These are phyloP conservation scores for Varanus salvator DNA, from an alignment of 2,113 vertebrate genomes.

Conservation along the genomic window DNA sequence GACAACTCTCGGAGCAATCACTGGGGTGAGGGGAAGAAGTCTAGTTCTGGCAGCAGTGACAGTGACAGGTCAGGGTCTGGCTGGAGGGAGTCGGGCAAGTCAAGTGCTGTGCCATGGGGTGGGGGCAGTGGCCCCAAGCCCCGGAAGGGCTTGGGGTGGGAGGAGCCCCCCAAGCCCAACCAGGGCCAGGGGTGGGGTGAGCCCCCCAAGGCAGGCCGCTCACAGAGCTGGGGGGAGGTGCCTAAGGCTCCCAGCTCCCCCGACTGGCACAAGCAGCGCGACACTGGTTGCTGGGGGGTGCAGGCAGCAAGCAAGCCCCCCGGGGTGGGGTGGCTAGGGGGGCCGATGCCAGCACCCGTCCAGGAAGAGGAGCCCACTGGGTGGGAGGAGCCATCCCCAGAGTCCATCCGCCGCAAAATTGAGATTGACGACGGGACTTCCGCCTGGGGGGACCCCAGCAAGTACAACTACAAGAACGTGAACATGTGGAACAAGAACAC, in stretches of 20 bases:
- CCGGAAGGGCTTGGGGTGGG: conserved; percentile 80
- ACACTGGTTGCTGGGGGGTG: conserved; percentile 83
- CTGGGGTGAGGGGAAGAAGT: conserved; percentile 90
- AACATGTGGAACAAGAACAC: conserved; percentile 95
- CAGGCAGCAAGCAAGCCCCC: conserved; percentile 72
- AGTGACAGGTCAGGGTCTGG: conserved; percentile 91
- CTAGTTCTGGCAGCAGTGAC: conserved; percentile 87
- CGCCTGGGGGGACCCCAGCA: conserved; percentile 95
- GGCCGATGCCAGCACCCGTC: conserved; percentile 83
- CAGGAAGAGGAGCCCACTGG: conserved; percentile 91
- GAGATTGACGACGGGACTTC: conserved; percentile 98
- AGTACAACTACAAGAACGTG: conserved; percentile 87
- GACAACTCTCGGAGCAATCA: conserved; percentile 83
- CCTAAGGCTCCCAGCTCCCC: conserved; percentile 82
- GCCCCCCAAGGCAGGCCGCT: conserved; percentile 77
- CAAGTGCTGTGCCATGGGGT: conserved; percentile 87
- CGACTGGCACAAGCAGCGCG: conserved; percentile 92
- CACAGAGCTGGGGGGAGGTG: conserved; percentile 86
- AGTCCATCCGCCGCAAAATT: conserved; percentile 93
- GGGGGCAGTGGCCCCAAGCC: conserved; percentile 77
- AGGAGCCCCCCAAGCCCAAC: conserved; percentile 82
- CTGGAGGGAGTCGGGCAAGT: conserved; percentile 88
- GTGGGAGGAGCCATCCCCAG: conserved; percentile 98
- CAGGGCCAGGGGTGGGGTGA: conserved; percentile 91
- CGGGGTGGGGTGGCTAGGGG: conserved; percentile 88